Base-by-base conservation (phyloP, 2,888 invertebrate species). In the Syritta pipiens region DNA sequence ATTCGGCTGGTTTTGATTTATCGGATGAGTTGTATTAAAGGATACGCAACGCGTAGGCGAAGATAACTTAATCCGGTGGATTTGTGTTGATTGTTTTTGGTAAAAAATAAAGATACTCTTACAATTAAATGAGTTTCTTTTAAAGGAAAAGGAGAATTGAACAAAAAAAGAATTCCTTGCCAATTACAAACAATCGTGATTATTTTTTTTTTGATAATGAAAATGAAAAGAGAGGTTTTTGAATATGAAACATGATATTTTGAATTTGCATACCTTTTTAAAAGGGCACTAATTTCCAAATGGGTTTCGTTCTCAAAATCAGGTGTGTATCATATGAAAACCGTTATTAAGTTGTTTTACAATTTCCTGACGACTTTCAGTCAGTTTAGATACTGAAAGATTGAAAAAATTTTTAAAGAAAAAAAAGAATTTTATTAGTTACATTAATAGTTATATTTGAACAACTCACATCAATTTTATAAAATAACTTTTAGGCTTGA, bases 321-420 rank as follows among this genome's bases (percentile, higher is more conserved):
- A 75, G 51, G 68, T 51, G n/a, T n/a, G n/a, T 44, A 32, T 4
- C 24, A 46, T 48, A 40, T 42, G 20, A 24, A 49, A 69, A 62
- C 12, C 22, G 63, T 40, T 53, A 28, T 37, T 42, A 24, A 30
- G 48, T 40, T 55, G 59, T 69, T 63, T 71, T 53, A 63, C 44
- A 57, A 20, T 76, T 75, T 59, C 53, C 72, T 77, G 72, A 77
- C 77, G 77, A 72, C 65, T 77, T 71, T 72, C 35, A 32, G 72
- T 72, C 71, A 77, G 77, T 72, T 77, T 72, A 40, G 55, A 72
- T 65, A 79, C 77, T 79, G 77, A 67, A 79, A 77, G 46, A 55
- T 65, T 65, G 20, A 53, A 59, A 65, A 57, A 57, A 20, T 57
- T 42, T 28, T 20, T 12, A 46, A 44, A 40, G 46, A 51, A 19